Evolutionary conservation across 2,113 vertebrate genomes (phyloP).

Genomic region (Sterrhoptilus dennistouni): DNA sequence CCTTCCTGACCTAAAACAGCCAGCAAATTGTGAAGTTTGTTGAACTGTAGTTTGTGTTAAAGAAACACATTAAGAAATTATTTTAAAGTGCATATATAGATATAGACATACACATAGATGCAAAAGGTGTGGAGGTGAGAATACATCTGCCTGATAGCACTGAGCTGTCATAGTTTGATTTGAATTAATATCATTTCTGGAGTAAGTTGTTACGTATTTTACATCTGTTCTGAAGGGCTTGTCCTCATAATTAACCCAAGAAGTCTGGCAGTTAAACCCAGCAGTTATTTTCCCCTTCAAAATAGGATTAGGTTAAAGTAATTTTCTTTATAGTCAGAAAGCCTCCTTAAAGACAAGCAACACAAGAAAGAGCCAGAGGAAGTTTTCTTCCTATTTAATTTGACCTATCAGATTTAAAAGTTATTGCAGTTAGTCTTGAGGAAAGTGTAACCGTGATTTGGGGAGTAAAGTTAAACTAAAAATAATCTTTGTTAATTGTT

Average conservation of each 20-base stretch:
- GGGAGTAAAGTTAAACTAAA: background rate
- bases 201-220: background rate
- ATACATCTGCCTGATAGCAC: background rate
- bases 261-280: background rate
- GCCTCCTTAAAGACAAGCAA: background rate
- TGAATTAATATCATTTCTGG: background rate
- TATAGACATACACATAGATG: background rate
- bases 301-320: background rate
- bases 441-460: background rate
- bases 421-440: background rate
- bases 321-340: background rate
- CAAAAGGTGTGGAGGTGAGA: constrained; percentile 8
- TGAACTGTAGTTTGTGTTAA: background rate
- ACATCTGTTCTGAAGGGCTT: background rate
- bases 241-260: background rate
- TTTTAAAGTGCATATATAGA: background rate
- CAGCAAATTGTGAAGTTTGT: background rate
- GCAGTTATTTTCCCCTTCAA: background rate
- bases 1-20: background rate
- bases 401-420: background rate
- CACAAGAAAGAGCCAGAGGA: background rate
- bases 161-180: background rate
- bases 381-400: background rate
- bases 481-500: background rate
- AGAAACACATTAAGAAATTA: constrained; percentile 26